Percentiles rank a stretch among this genome's conserved stretches.
phyloP scores from a whole-genome alignment of 2,113 vertebrate genomes.

The Rhineura floridana region DNA sequence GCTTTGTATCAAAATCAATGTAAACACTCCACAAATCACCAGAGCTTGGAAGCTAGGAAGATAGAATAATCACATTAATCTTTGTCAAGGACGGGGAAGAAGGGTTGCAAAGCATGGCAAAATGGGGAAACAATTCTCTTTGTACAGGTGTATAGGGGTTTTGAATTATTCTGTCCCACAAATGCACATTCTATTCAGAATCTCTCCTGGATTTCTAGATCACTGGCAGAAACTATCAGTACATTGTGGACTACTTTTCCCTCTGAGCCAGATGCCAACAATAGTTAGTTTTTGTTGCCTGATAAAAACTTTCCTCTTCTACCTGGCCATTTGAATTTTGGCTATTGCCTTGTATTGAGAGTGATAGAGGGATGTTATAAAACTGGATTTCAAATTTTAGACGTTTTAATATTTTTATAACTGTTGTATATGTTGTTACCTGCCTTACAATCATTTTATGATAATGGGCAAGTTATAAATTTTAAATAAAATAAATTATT shows the following conservation, averaged over 20 bases:
- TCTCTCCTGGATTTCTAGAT: not conserved
- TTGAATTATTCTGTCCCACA: not conserved
- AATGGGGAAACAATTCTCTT: not conserved
- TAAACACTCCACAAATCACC: conserved; percentile 83
- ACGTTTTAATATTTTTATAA: no score
- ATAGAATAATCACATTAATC: not conserved
- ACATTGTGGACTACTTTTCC: not conserved
- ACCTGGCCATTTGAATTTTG: no score
- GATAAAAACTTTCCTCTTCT: no score
- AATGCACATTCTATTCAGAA: not conserved
- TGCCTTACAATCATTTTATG: no score
- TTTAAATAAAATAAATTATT: not conserved
- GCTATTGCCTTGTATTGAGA: no score
- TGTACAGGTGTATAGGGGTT: not conserved
- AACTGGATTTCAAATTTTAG: no score
- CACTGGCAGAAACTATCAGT: not conserved
- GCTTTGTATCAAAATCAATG: conserved; percentile 80
- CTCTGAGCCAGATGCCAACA: no score
- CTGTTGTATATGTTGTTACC: no score
- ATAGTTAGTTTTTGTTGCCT: no score
- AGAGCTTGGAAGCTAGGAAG: conserved; percentile 77
- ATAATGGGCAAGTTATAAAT: no score
- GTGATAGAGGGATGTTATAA: no score
- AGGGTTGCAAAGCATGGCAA: not conserved
- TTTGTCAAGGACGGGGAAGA: not conserved